These are phyloP conservation scores for Peromyscus melanophrys DNA, from an alignment of 2,797 vertebrate genomes.

Conservation along the genomic window DNA sequence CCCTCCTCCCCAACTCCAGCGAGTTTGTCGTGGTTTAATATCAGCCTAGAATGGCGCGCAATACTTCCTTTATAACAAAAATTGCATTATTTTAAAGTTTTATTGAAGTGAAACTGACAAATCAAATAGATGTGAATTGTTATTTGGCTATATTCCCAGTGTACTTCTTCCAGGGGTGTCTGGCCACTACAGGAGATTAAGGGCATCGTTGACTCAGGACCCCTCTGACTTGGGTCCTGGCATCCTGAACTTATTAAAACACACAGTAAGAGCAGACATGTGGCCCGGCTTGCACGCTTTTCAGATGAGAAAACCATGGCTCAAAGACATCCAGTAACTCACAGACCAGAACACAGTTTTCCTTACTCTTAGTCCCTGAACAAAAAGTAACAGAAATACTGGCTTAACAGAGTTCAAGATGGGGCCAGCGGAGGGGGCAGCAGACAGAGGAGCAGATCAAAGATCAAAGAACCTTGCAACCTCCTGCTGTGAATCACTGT, in stretches of 20 bases:
- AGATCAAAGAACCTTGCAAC: not conserved
- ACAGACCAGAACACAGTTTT: not conserved
- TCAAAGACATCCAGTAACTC: constrained; percentile 7
- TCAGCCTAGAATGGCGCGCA: not conserved
- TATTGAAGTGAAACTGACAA: not conserved
- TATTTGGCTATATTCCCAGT: constrained; percentile 16
- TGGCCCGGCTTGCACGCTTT: not conserved
- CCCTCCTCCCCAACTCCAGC: not conserved
- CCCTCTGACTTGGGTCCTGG: not conserved
- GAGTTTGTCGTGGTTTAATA: constrained; percentile 13
- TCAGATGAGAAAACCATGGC: constrained; percentile 1
- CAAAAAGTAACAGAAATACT: not conserved
- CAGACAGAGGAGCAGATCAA: not conserved
- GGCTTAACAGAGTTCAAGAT: constrained; percentile 28
- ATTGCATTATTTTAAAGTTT: not conserved
- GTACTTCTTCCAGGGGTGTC: constrained; percentile 18
- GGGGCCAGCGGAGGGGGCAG: not conserved
- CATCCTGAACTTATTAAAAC: not conserved
- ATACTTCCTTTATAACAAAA: not conserved
- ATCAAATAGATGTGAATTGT: not conserved
- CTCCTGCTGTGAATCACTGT: not conserved
- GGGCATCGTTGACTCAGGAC: not conserved
- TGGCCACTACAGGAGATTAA: not conserved
- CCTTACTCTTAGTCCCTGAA: constrained; percentile 17
- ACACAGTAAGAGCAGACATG: not conserved